Percentiles rank a stretch among this genome's conserved stretches.
Evolutionary conservation across 2,113 vertebrate genomes (phyloP).

Genomic region (Astatoreochromis straeleni): DNA sequence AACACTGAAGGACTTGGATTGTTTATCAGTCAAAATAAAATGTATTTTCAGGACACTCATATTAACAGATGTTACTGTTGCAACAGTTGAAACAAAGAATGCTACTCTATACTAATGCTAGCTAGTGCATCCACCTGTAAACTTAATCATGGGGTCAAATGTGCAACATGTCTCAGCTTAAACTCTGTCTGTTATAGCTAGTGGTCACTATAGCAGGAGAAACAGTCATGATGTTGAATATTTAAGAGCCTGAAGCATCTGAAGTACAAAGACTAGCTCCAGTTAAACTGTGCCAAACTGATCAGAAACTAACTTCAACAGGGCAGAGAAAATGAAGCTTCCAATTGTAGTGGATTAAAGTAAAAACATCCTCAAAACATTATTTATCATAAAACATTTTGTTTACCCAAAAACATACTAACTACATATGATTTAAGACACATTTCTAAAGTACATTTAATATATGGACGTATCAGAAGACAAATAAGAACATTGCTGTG

Average conservation of each 20-base stretch:
- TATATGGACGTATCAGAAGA: accelerated
- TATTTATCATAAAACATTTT: accelerated
- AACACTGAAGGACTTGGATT: too few species aligned
- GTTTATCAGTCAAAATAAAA: too few species aligned
- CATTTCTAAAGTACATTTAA: accelerated
- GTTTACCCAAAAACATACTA: not conserved
- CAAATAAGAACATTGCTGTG: accelerated
- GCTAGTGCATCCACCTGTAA: too few species aligned
- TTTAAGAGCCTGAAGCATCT: not conserved
- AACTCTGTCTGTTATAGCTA: not conserved
- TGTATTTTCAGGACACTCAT: too few species aligned
- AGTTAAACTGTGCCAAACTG: not conserved
- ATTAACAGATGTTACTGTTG: too few species aligned
- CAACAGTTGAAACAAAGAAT: too few species aligned
- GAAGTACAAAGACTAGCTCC: accelerated
- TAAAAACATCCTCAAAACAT: accelerated
- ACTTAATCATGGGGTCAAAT: accelerated
- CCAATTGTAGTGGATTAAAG: not conserved
- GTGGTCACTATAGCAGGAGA: not conserved
- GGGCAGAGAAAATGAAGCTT: accelerated
- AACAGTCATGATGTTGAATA: accelerated
- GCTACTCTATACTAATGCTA: too few species aligned
- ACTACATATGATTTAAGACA: not conserved
- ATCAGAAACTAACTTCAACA: not conserved
- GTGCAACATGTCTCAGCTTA: too few species aligned